These are phyloP conservation scores for Aphelinus certus DNA, from an alignment of 1,140 invertebrate species.

Conservation along the genomic window DNA sequence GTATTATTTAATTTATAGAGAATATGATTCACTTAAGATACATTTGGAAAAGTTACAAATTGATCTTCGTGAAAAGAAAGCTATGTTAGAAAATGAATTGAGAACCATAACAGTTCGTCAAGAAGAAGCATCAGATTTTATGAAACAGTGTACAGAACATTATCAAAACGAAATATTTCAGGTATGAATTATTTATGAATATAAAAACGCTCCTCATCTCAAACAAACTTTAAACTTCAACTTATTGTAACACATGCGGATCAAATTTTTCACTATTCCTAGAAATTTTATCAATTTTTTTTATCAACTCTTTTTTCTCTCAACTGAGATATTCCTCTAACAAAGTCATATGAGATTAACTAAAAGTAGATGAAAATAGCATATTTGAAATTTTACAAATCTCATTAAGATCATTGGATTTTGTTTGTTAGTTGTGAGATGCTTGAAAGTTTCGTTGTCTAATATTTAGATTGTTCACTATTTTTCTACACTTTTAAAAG, in stretches of 20 bases:
- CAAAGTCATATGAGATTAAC: too few species aligned
- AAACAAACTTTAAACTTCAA: too few species aligned
- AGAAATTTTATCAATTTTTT: constrained; percentile 6
- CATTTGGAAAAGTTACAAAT: constrained; percentile 23
- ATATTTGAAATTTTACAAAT: too few species aligned
- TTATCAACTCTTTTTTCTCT: not conserved
- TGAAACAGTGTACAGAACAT: constrained; percentile 30
- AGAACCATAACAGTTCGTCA: constrained; percentile 29
- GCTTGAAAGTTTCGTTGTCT: too few species aligned
- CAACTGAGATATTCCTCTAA: too few species aligned
- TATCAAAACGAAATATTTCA: constrained; percentile 40
- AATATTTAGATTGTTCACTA: too few species aligned
- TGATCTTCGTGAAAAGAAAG: constrained; percentile 39
- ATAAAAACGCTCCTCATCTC: not conserved
- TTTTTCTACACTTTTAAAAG: too few species aligned
- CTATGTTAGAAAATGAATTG: constrained; percentile 35
- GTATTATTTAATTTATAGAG: constrained; percentile 8
- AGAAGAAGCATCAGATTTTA: constrained; percentile 25
- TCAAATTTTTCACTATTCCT: not conserved
- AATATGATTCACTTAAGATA: constrained; percentile 23
- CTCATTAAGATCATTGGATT: too few species aligned
- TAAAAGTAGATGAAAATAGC: too few species aligned
- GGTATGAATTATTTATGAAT: constrained; percentile 31
- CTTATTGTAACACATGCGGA: too few species aligned
- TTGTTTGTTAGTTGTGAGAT: too few species aligned